Conservation (phyloP, 2,113 vertebrate species). For the Neodon shergylaensis region DNA sequence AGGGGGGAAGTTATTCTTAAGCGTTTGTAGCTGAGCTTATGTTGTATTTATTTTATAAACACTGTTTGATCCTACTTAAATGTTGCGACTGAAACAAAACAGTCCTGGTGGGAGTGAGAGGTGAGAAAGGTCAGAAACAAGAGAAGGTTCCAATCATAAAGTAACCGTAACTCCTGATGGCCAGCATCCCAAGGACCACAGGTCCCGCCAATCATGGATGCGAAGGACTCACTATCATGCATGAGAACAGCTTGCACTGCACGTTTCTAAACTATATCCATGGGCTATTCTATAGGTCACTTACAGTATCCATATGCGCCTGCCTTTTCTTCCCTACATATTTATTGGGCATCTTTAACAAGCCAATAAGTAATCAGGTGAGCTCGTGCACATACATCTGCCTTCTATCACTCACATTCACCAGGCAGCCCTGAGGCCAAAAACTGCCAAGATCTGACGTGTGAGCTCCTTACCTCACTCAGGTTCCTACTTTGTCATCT, state of each 20-base stretch:
- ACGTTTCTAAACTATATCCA: neutral
- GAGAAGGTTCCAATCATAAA: neutral
- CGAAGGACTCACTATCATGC: neutral
- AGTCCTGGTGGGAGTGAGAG: neutral
- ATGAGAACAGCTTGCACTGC: neutral
- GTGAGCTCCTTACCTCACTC: rapidly evolving
- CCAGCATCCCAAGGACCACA: neutral
- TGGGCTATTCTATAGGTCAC: neutral
- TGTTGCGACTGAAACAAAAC: conserved; percentile 15
- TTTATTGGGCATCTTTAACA: conserved; percentile 12
- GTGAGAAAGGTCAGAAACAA: neutral
- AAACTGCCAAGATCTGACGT: neutral
- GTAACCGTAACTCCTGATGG: neutral
- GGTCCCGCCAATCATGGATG: neutral
- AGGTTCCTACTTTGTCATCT: neutral
- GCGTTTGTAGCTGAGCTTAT: neutral
- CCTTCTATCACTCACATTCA: neutral
- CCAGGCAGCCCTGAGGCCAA: neutral
- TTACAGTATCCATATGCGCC: neutral
- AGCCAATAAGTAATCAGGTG: neutral
- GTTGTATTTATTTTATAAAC: conserved; percentile 48
- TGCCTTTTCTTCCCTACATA: conserved; percentile 4
- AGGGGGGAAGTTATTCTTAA: neutral
- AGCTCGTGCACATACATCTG: neutral
- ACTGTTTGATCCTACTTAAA: conserved; percentile 19